A percentile compares a stretch with the other conserved stretches of the same genome.
Evolutionary conservation across 2,888 invertebrate genomes (phyloP).

Genomic region (Yponomeuta cagnagella): DNA sequence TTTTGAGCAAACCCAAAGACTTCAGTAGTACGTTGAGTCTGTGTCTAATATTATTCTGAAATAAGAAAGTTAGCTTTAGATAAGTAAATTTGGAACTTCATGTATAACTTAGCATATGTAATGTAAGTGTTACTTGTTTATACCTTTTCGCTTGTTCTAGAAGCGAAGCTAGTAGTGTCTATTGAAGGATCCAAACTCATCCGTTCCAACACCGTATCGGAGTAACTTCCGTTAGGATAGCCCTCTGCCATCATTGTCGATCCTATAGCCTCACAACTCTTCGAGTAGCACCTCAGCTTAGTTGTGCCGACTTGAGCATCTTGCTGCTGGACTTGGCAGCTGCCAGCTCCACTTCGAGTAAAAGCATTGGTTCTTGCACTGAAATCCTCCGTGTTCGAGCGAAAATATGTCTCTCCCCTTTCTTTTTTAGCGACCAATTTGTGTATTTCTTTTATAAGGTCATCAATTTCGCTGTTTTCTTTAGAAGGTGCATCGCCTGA

Average conservation of each 20-base stretch:
- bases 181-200: constrained; percentile 28
- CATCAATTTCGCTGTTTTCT: constrained; percentile 45
- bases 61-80: background rate
- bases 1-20: background rate
- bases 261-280: constrained; percentile 61
- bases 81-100: background rate
- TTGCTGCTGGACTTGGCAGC: constrained; percentile 37
- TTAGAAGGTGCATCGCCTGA: constrained; percentile 16
- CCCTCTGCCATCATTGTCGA: constrained; percentile 36
- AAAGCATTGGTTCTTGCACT: constrained; percentile 30
- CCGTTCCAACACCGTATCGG: constrained; percentile 55
- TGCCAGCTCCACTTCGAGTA: constrained; percentile 46
- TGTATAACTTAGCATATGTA: no score
- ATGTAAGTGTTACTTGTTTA: background rate
- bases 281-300: constrained; percentile 49
- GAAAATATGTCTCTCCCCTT: constrained; percentile 26
- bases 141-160: background rate
- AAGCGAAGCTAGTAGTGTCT: background rate
- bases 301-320: constrained; percentile 55
- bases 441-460: constrained; percentile 62
- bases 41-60: background rate
- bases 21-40: background rate
- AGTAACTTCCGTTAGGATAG: constrained; percentile 44
- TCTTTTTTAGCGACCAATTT: constrained; percentile 49
- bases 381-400: constrained; percentile 14